Percentiles rank a stretch among this genome's conserved stretches.
Evolutionary conservation across 2,113 vertebrate genomes (phyloP).

Genomic region (Lophochroa leadbeateri): DNA sequence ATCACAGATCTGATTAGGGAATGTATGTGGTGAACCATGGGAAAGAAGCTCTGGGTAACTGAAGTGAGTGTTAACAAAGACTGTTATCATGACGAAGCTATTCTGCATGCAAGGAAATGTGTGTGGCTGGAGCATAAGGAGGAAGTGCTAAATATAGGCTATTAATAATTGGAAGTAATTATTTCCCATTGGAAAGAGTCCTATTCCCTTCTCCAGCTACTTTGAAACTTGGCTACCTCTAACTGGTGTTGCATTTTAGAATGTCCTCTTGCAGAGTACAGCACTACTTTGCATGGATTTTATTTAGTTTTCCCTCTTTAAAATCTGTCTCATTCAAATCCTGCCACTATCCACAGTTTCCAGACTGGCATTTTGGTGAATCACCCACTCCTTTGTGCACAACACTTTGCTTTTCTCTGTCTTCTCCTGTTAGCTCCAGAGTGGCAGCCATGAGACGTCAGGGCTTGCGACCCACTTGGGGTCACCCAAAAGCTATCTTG

Average conservation of each 20-base stretch:
- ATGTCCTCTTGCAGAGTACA: not conserved
- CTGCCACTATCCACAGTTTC: not conserved
- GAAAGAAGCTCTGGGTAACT: slow-evolving; percentile 36
- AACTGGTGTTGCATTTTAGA: not conserved
- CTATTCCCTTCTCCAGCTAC: not conserved
- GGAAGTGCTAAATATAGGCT: not conserved
- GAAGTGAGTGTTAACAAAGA: slow-evolving; percentile 7
- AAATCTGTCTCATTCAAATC: not conserved
- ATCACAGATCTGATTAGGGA: slow-evolving; percentile 41
- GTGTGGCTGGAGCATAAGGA: not conserved
- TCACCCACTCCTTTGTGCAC: not conserved
- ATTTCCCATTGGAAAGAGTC: not conserved
- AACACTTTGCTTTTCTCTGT: not conserved
- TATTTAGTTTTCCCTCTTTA: not conserved
- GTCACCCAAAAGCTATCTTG: not conserved
- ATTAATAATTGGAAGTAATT: not conserved
- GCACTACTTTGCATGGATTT: slow-evolving; percentile 27
- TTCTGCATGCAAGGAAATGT: not conserved
- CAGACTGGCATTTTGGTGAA: not conserved
- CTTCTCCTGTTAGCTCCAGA: not conserved
- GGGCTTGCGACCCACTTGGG: fast-evolving
- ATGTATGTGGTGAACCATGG: slow-evolving; percentile 38
- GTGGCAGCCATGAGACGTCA: not conserved
- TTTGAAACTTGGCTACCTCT: not conserved
- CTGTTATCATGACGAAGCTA: not conserved